Evolutionary conservation across 2,113 vertebrate genomes (phyloP).

Genomic region (Dissostichus mawsoni): DNA sequence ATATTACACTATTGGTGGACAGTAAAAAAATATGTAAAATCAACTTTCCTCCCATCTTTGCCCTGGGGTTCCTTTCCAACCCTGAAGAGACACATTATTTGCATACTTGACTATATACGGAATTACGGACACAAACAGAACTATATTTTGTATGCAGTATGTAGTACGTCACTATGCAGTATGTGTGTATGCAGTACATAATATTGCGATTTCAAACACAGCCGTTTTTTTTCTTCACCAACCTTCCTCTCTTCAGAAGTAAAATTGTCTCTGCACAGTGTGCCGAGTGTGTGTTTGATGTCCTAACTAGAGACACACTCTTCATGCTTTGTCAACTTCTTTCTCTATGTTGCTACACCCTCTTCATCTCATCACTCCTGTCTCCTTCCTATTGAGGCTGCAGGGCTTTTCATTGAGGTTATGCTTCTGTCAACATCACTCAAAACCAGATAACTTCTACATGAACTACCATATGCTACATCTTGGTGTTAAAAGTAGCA

Average conservation of each 20-base stretch:
- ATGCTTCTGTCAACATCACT: slow-evolving; percentile 15
- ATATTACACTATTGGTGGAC: too few relatives aligned
- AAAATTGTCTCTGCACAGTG: background rate
- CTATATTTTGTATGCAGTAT: too few relatives aligned
- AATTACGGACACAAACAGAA: too few relatives aligned
- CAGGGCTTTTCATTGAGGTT: slow-evolving; percentile 1
- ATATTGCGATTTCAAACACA: too few relatives aligned
- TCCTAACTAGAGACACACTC: slow-evolving; percentile 7
- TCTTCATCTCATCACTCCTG: slow-evolving; percentile 35
- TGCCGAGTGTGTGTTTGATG: background rate
- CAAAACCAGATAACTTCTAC: slow-evolving; percentile 7
- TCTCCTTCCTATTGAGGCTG: slow-evolving; percentile 10
- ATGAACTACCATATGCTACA: background rate
- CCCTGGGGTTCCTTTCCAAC: too few relatives aligned
- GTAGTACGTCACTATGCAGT: too few relatives aligned
- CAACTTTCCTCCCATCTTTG: too few relatives aligned
- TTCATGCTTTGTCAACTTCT: slow-evolving; percentile 19
- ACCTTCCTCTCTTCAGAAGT: background rate
- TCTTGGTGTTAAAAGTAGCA: background rate
- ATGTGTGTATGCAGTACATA: too few relatives aligned
- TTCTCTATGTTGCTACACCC: background rate
- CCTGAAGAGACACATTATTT: too few relatives aligned
- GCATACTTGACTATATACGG: too few relatives aligned
- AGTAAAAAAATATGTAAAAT: too few relatives aligned
- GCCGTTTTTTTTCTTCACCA: background rate